A percentile compares a stretch with the other conserved stretches of the same genome.
Evolutionary conservation across 2,888 invertebrate genomes (phyloP).

Genomic region (Drosophila formosana): DNA sequence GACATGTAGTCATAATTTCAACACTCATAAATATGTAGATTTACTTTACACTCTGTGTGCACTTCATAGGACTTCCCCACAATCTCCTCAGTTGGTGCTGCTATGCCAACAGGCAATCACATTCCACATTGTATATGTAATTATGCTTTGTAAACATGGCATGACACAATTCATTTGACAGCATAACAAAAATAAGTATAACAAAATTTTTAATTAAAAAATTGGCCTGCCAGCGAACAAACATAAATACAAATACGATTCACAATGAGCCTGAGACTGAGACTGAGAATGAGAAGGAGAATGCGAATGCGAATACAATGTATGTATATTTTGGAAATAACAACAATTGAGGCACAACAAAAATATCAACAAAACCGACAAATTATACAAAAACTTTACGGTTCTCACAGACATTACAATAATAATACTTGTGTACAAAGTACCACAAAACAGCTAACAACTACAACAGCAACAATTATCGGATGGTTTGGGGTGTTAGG

Average conservation of each 20-base stretch:
- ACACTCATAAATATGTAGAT: conserved; percentile 67
- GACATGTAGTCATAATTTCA: conserved; percentile 62
- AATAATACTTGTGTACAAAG: conserved; percentile 23
- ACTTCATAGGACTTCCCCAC: conserved; percentile 20
- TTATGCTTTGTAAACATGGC: conserved; percentile 19
- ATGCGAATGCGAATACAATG: conserved; percentile 13
- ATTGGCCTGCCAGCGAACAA: conserved; percentile 30
- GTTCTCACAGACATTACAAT: conserved; percentile 42
- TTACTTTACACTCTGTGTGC: conserved; percentile 49
- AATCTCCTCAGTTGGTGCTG: background rate
- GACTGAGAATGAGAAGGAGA: background rate
- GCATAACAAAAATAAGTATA: conserved; percentile 29
- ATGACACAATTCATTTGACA: conserved; percentile 34
- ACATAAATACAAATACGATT: conserved; percentile 48
- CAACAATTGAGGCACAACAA: conserved; percentile 31
- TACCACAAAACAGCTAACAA: conserved; percentile 29
- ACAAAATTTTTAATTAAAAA: conserved; percentile 46
- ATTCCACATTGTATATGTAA: conserved; percentile 18
- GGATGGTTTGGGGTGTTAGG: background rate
- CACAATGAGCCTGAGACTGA: background rate
- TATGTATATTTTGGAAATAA: conserved; percentile 29
- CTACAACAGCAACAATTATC: conserved; percentile 26
- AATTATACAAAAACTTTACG: conserved; percentile 47
- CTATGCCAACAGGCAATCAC: conserved; percentile 40
- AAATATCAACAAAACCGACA: conserved; percentile 45